phyloP scores from a whole-genome alignment of 2,888 invertebrate genomes.

The Lasioglossum leucozonium region DNA sequence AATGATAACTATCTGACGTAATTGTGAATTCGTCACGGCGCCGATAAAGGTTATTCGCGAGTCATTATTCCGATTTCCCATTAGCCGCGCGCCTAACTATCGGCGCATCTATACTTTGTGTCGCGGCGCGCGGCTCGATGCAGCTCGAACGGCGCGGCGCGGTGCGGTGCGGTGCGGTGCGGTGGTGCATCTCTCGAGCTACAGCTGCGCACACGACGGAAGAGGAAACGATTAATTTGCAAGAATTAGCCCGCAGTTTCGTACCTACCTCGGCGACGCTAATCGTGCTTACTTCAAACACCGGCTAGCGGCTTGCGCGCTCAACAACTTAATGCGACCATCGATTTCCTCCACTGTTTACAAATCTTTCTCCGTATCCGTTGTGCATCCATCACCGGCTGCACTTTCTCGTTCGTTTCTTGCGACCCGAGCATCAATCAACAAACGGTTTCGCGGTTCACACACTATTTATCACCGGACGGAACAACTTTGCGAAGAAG shows the following conservation, averaged over 20 bases:
- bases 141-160: slow-evolving; percentile 26
- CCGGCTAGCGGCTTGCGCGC: neutral
- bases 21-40: slow-evolving; percentile 83
- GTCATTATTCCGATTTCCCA: slow-evolving; percentile 81
- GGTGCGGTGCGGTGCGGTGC: neutral
- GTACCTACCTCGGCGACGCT: slow-evolving; percentile 50
- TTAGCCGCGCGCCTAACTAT: slow-evolving; percentile 66
- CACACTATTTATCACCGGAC: neutral
- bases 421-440: neutral
- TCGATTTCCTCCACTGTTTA: slow-evolving; percentile 23
- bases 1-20: slow-evolving; percentile 82
- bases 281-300: slow-evolving; percentile 45
- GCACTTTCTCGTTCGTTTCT: neutral
- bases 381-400: neutral
- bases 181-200: slow-evolving; percentile 3
- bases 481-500: neutral
- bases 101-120: slow-evolving; percentile 56
- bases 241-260: slow-evolving; percentile 55
- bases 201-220: slow-evolving; percentile 43
- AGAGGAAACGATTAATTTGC: slow-evolving; percentile 68
- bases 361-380: neutral
- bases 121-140: slow-evolving; percentile 32
- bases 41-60: slow-evolving; percentile 81
- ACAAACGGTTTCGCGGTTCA: neutral
- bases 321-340: slow-evolving; percentile 31